These are phyloP conservation scores for Crossaster papposus DNA, from an alignment of 53 echinoderm and acorn worm genomes.

Conservation along the genomic window DNA sequence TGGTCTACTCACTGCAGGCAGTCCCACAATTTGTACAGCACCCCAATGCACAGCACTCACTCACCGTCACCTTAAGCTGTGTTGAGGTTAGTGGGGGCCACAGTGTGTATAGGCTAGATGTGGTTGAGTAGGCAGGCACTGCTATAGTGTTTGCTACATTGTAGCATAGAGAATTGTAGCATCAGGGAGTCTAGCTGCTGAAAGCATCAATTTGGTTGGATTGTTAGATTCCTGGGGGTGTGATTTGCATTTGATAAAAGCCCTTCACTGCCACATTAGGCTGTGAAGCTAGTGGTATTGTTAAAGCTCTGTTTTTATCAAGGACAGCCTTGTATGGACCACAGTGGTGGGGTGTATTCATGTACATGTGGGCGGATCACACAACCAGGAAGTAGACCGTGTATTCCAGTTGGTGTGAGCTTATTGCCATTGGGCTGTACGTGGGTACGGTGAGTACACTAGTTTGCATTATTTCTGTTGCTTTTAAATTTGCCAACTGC, in stretches of 20 bases:
- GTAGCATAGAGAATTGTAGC: no score
- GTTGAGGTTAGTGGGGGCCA: background rate
- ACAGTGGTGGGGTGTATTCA: background rate
- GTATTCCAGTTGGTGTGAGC: background rate
- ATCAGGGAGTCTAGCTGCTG: background rate
- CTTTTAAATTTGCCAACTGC: no score
- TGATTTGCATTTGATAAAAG: background rate
- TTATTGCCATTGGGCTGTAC: background rate
- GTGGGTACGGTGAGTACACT: background rate
- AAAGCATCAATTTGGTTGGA: background rate
- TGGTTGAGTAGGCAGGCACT: slow-evolving; percentile 28
- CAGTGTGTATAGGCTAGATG: slow-evolving; percentile 31
- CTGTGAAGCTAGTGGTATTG: background rate
- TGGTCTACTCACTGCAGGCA: background rate
- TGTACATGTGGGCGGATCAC: background rate
- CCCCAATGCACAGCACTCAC: background rate
- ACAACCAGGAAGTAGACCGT: slow-evolving; percentile 13
- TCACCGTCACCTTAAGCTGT: background rate
- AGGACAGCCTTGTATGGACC: background rate
- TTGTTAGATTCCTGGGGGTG: background rate
- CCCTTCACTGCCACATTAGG: background rate
- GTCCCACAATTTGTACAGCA: background rate
- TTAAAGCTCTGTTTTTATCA: background rate
- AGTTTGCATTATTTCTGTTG: no score
- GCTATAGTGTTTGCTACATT: slow-evolving; percentile 7